A percentile compares a stretch with the other conserved stretches of the same genome.
These are phyloP conservation scores for Euglossa dilemma DNA, from an alignment of 1,140 invertebrate genomes.

Conservation along the genomic window DNA sequence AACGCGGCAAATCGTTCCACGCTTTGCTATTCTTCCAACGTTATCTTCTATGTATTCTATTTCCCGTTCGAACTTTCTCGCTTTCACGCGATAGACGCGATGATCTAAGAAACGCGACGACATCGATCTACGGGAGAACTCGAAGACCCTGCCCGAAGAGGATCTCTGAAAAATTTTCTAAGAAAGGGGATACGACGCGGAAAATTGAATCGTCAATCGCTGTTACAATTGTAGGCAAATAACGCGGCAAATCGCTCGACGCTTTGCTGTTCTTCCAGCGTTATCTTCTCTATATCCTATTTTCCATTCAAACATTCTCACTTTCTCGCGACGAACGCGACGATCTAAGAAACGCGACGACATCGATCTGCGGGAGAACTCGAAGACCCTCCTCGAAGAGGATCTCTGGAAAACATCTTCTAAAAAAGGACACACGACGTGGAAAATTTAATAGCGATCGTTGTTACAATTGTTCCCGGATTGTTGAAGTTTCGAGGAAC, in stretches of 20 bases:
- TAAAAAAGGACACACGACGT: too few species aligned
- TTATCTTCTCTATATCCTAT: not conserved
- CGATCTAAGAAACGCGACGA: too few species aligned
- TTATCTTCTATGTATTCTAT: not conserved
- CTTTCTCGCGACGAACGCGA: not conserved
- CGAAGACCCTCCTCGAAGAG: too few species aligned
- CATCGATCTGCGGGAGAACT: too few species aligned
- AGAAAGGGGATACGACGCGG: too few species aligned
- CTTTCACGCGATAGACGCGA: not conserved
- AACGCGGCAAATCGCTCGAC: not conserved
- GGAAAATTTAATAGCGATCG: not conserved
- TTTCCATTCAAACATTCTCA: not conserved
- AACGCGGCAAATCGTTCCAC: not conserved
- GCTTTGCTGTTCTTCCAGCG: not conserved
- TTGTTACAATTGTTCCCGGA: not conserved
- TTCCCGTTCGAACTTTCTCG: not conserved
- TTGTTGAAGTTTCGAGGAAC: not conserved
- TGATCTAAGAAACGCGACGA: too few species aligned
- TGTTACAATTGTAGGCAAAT: not conserved
- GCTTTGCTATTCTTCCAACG: not conserved
- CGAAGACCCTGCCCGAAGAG: too few species aligned
- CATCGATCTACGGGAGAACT: too few species aligned
- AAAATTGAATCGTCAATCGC: not conserved
- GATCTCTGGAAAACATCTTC: too few species aligned
- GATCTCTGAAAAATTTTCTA: too few species aligned